These are phyloP conservation scores for Lagodon rhomboides DNA, from an alignment of 2,797 vertebrate species.

Conservation along the genomic window DNA sequence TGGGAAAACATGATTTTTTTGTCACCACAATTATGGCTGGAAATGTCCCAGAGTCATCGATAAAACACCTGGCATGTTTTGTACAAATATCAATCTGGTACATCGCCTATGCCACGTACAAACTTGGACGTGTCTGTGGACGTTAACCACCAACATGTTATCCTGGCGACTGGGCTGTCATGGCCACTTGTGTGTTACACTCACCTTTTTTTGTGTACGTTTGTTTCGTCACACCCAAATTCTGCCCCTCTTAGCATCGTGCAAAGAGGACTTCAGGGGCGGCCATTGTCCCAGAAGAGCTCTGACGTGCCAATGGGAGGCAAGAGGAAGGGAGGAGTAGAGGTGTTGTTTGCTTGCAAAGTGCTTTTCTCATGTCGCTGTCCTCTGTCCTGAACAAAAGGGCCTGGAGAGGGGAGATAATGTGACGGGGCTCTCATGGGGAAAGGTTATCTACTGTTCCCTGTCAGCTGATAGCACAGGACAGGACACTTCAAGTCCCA, in stretches of 20 bases:
- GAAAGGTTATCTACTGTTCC: constrained; percentile 79
- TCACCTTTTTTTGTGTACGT: constrained; percentile 3
- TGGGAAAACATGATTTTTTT: too few relatives aligned
- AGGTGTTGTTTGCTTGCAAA: constrained; percentile 67
- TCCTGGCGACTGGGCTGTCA: not conserved
- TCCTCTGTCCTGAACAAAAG: constrained; percentile 67
- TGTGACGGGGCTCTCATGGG: constrained; percentile 62
- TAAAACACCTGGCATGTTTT: too few relatives aligned
- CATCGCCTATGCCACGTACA: too few relatives aligned
- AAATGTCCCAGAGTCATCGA: too few relatives aligned
- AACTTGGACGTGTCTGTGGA: too few relatives aligned
- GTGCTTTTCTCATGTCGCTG: constrained; percentile 62
- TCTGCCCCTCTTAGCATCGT: constrained; percentile 32
- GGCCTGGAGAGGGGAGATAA: constrained; percentile 68
- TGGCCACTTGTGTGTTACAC: constrained; percentile 7
- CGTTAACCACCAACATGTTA: too few relatives aligned
- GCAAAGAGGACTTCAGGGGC: constrained; percentile 35
- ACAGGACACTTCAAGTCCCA: constrained; percentile 63
- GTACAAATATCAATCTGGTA: too few relatives aligned
- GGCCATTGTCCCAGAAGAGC: constrained; percentile 64
- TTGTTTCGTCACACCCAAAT: constrained; percentile 23
- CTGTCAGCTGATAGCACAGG: constrained; percentile 59
- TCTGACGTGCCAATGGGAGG: constrained; percentile 31
- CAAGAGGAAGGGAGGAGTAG: constrained; percentile 34
- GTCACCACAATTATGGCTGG: too few relatives aligned